Evolutionary conservation across 2,888 invertebrate genomes (phyloP), one percentile per base, ranked within the genome.

Genomic region (Sthenelais limicola): DNA sequence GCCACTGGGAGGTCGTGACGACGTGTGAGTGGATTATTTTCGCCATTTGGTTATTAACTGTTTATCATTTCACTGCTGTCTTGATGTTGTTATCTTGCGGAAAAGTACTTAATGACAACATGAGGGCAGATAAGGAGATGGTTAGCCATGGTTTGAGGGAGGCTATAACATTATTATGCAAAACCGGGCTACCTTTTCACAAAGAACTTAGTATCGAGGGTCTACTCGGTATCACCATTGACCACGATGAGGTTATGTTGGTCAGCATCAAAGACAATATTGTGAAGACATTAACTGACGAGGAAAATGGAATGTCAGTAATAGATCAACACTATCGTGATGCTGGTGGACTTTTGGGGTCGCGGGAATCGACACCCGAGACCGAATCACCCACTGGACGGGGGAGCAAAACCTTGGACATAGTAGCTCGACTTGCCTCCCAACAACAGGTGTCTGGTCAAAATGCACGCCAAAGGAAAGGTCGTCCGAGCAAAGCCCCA

Each of bases 151-250:
- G 62, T 1, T 21, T 62, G 62, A 21, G 62, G 7, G 68, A 68
- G 51, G 68, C 68, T 5, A 51, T 68, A 33, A 68, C 68, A 35
- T 35, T 48, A 48, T 48, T 68, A 52, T 68, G 68, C 21, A 48
- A 51, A 33, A 68, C 35, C 51, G 49, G 49, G 18, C 51, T 68
- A n/a, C 49, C 49, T 18, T 68, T 51, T 33, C 35, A 33, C 49
- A 68, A 68, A 48, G 51, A 68, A 52, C 33, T 68, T 52, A 51
- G 68, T 52, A 35, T 68, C 18, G 68, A 68, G 33, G 68, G 68
- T 3, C 33, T 68, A 32, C 51, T 68, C 51, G 68, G 68, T 33
- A 68, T 68, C 38, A 68, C 68, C 35, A 33, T 68, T n/a, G 68
- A 68, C 51, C 49, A 68, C 30, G 35, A 68, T 49, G 68, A 68